phyloP scores from a whole-genome alignment of 2,888 invertebrate genomes.

The Mesoligia furuncula region DNA sequence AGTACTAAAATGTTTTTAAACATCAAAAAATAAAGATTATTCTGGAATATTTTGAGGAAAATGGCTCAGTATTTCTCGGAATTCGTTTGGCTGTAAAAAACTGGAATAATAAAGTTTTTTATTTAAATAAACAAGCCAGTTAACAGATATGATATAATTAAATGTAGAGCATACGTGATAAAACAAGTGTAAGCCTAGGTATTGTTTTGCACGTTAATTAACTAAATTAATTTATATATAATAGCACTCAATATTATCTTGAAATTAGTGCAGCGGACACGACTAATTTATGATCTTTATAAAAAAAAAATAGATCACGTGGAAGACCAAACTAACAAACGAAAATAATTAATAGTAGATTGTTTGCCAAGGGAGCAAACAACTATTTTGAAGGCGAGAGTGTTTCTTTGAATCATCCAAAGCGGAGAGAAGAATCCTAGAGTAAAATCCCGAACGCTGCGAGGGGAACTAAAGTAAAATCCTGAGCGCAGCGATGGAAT shows the following conservation, averaged over 20 bases:
- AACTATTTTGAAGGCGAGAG: too few species aligned
- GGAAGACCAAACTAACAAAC: background rate
- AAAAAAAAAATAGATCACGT: background rate
- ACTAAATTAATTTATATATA: constrained; percentile 5
- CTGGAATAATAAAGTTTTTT: too few species aligned
- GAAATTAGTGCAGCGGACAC: constrained; percentile 1
- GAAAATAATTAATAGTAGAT: background rate
- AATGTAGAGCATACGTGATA: background rate
- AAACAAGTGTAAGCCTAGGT: background rate
- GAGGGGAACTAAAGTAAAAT: too few species aligned
- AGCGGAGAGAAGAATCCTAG: too few species aligned
- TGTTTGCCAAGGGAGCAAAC: too few species aligned
- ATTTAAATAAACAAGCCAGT: too few species aligned
- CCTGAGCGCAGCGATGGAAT: too few species aligned
- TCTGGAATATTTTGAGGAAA: background rate
- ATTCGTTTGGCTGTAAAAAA: too few species aligned
- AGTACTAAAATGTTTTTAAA: background rate
- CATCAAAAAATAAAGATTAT: background rate
- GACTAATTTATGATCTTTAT: background rate
- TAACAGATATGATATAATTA: background rate
- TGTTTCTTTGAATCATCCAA: too few species aligned
- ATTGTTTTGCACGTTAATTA: constrained; percentile 8
- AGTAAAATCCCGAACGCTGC: too few species aligned
- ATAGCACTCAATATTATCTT: background rate
- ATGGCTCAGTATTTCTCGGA: background rate